Percentiles rank a stretch among this genome's conserved stretches.
phyloP scores from a whole-genome alignment of 2,113 vertebrate species.

The Tupaia chinensis region DNA sequence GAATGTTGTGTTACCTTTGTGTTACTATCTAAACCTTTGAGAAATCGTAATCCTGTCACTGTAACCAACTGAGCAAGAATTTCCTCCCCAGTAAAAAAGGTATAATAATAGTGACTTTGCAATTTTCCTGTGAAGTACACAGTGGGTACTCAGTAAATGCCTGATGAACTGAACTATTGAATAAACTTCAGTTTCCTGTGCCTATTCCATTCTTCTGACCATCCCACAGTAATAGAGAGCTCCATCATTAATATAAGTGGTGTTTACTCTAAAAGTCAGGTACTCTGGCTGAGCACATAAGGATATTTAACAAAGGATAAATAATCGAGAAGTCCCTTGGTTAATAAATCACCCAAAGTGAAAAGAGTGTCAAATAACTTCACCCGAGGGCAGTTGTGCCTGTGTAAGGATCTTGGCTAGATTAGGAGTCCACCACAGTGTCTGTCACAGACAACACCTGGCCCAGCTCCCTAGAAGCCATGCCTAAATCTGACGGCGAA shows the following conservation, averaged over 20 bases:
- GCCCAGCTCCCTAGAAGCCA: neutral
- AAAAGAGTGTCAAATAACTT: neutral
- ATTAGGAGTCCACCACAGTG: neutral
- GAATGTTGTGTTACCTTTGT: too few relatives aligned
- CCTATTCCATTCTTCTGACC: neutral
- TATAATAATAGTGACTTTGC: neutral
- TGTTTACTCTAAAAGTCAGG: slow-evolving; percentile 6
- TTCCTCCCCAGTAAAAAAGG: neutral
- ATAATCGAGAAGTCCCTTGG: neutral
- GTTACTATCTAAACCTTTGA: too few relatives aligned
- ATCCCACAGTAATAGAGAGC: neutral
- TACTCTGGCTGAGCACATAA: neutral
- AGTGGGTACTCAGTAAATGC: neutral
- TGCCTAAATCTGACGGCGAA: neutral
- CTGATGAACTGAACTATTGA: neutral
- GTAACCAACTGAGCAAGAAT: neutral
- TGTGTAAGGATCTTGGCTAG: neutral
- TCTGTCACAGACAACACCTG: neutral
- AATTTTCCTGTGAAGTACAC: neutral
- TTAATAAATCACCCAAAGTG: slow-evolving; percentile 14
- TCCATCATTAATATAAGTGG: neutral
- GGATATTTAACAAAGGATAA: neutral
- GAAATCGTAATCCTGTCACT: neutral
- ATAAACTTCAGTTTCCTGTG: neutral
- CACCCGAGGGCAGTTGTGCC: neutral